Conservation (phyloP, 2,888 invertebrate species). For the Eudemis profundana region DNA sequence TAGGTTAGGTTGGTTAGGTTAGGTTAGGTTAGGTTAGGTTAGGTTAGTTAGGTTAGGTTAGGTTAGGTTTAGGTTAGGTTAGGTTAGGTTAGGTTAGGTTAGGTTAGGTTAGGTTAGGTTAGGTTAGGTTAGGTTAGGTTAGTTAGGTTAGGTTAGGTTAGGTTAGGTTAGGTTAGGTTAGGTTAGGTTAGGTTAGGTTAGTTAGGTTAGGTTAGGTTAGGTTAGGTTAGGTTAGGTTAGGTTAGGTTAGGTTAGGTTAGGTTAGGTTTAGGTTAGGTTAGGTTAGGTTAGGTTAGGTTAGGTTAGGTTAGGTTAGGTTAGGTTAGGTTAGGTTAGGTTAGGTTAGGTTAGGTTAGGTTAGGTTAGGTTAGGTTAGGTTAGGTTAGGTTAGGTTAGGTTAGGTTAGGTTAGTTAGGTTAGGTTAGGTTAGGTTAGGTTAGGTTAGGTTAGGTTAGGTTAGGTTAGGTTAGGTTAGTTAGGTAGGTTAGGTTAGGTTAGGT, state of each 20-base stretch:
- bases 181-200: constrained; percentile 7
- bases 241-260: constrained; percentile 7
- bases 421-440: constrained; percentile 23
- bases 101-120: constrained; percentile 7
- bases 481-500: too few species aligned
- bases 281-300: constrained; percentile 7
- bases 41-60: too few species aligned
- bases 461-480: constrained; percentile 9
- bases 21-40: constrained; percentile 7
- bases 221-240: constrained; percentile 7
- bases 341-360: constrained; percentile 7
- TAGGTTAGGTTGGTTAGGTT: constrained; percentile 7
- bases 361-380: constrained; percentile 7
- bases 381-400: constrained; percentile 7
- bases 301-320: constrained; percentile 7
- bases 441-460: constrained; percentile 18
- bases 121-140: constrained; percentile 7
- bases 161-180: constrained; percentile 7
- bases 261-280: constrained; percentile 7
- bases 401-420: constrained; percentile 14
- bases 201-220: constrained; percentile 7
- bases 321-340: constrained; percentile 7
- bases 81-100: constrained; percentile 7
- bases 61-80: constrained; percentile 5
- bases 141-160: constrained; percentile 7